Evolutionary conservation across 2,797 vertebrate species (phyloP).

Genomic region (Babyrousa celebensis): DNA sequence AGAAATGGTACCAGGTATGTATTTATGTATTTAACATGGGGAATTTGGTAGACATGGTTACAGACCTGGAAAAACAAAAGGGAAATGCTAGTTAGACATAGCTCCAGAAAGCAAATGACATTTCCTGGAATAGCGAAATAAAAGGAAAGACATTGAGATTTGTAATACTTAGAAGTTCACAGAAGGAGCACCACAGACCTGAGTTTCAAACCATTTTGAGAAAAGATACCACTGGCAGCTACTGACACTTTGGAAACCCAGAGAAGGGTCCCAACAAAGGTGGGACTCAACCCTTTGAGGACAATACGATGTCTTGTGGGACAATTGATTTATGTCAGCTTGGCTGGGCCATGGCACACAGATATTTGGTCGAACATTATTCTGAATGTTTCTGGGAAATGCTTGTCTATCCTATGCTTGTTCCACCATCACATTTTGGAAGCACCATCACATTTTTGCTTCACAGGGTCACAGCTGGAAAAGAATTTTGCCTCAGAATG

Average conservation of each 20-base stretch:
- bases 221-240: background rate
- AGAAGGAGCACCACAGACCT: background rate
- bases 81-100: background rate
- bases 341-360: background rate
- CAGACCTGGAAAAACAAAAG: background rate
- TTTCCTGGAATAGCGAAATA: background rate
- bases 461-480: background rate
- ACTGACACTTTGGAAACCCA: background rate
- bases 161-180: background rate
- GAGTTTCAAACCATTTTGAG: background rate
- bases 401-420: background rate
- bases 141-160: background rate
- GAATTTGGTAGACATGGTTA: background rate
- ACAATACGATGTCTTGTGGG: background rate
- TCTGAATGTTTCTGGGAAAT: background rate
- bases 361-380: background rate
- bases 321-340: background rate
- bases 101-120: background rate
- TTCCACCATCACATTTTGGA: background rate
- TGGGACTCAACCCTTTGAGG: background rate
- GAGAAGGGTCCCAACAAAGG: fast-evolving
- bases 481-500: background rate
- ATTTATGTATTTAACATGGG: background rate
- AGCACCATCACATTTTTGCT: background rate
- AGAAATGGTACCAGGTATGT: background rate